These are phyloP conservation scores for Hirundichthys speculiger DNA, from an alignment of 2,113 vertebrate species.

Conservation along the genomic window DNA sequence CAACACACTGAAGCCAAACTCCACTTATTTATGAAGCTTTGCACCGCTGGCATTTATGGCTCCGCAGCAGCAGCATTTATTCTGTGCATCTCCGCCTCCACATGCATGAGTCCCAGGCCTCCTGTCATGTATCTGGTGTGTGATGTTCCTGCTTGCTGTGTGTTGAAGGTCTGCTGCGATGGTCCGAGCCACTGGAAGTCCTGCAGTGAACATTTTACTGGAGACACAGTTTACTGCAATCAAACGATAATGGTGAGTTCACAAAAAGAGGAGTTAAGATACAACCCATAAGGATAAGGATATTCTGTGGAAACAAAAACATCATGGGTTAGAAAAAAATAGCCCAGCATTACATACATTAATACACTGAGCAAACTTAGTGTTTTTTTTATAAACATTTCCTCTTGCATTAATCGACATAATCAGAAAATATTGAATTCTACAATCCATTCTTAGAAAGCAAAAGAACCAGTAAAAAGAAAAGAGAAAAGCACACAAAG, in stretches of 20 bases:
- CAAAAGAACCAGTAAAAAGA: too few species aligned
- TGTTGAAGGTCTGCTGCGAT: background rate
- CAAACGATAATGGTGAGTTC: background rate
- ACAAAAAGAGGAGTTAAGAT: background rate
- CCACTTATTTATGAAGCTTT: background rate
- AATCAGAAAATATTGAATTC: background rate
- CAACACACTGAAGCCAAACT: background rate
- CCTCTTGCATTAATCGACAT: too few species aligned
- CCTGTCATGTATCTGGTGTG: background rate
- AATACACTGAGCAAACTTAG: too few species aligned
- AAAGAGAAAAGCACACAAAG: background rate
- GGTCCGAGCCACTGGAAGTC: background rate
- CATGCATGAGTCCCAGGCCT: background rate
- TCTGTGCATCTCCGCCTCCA: too few species aligned
- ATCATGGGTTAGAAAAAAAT: too few species aligned
- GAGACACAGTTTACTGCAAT: too few species aligned
- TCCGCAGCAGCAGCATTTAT: background rate
- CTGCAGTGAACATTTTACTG: background rate
- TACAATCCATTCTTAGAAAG: background rate
- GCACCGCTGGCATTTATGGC: background rate
- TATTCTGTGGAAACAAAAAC: too few species aligned
- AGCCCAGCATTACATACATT: too few species aligned
- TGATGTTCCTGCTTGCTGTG: background rate
- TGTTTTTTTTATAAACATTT: too few species aligned
- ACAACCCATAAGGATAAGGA: background rate